Percentiles rank a stretch among this genome's conserved stretches.
Evolutionary conservation across 2,113 vertebrate genomes (phyloP).

Genomic region (Syngnathus typhle): DNA sequence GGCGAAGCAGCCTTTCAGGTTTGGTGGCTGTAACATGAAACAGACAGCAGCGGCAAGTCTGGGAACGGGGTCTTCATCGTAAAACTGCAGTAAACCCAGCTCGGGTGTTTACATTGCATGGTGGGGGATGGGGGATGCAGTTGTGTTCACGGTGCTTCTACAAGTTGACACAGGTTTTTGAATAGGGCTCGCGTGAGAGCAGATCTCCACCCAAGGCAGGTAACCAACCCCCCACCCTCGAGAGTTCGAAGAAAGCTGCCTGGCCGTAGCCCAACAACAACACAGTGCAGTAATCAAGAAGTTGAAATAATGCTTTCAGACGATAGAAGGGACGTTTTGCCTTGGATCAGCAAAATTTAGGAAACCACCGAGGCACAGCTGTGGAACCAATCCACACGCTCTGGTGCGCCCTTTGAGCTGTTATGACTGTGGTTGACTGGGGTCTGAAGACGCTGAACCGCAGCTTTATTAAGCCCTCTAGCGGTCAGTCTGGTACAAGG

Average conservation of each 20-base stretch:
- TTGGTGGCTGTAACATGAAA: constrained; percentile 5
- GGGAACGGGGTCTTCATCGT: not conserved
- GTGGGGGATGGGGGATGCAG: not conserved
- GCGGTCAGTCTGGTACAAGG: constrained; percentile 5
- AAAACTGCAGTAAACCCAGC: constrained; percentile 13
- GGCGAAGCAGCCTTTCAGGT: not conserved
- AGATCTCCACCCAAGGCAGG: constrained; percentile 59
- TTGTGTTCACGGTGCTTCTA: constrained; percentile 22
- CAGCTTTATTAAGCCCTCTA: constrained; percentile 20
- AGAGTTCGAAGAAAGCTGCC: constrained; percentile 22
- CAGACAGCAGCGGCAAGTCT: constrained; percentile 3
- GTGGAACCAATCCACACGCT: constrained; percentile 49
- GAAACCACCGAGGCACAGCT: constrained; percentile 56
- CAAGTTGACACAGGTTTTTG: constrained; percentile 59
- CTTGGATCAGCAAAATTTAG: constrained; percentile 46
- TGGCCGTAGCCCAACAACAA: constrained; percentile 52
- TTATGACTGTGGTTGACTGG: constrained; percentile 11
- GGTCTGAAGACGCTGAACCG: constrained; percentile 1
- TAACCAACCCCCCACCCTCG: constrained; percentile 10
- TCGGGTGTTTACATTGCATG: constrained; percentile 23
- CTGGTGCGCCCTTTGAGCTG: constrained; percentile 18
- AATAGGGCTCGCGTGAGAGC: constrained; percentile 64
- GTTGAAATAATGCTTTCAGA: constrained; percentile 43
- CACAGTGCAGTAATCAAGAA: constrained; percentile 48
- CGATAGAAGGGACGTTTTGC: constrained; percentile 32